Conservation (phyloP, 2,888 invertebrate species). For the Cataglyphis albicans region DNA sequence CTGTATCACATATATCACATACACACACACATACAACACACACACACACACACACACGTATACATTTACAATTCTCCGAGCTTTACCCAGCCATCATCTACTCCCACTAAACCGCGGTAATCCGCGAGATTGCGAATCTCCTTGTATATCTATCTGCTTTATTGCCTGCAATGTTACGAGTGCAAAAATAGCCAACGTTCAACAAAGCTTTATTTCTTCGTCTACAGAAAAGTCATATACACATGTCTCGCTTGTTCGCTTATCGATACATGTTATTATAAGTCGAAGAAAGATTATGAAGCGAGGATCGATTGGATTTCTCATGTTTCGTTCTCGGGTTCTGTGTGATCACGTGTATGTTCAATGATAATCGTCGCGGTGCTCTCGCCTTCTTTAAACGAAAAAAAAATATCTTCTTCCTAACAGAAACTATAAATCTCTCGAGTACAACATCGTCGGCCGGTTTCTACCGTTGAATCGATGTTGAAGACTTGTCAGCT, state of each 20-base stretch:
- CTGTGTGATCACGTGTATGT: conserved; percentile 55
- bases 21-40: not conserved
- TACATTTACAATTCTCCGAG: conserved; percentile 16
- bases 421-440: conserved; percentile 65
- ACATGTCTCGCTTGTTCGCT: conserved; percentile 67
- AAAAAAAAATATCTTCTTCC: conserved; percentile 65
- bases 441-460: conserved; percentile 31
- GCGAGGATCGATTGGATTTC: conserved; percentile 16
- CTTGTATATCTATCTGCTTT: conserved; percentile 34
- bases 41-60: not conserved
- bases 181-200: conserved; percentile 13
- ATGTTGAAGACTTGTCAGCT: conserved; percentile 57
- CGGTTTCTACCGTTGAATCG: conserved; percentile 46
- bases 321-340: conserved; percentile 51
- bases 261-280: conserved; percentile 57
- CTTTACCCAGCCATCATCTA: conserved; percentile 14
- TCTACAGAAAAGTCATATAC: conserved; percentile 47
- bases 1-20: not conserved
- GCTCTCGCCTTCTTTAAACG: conserved; percentile 46
- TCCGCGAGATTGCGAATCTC: conserved; percentile 23
- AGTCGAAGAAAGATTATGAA: conserved; percentile 18
- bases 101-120: conserved; percentile 8
- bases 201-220: conserved; percentile 29
- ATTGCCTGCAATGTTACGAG: conserved; percentile 20
- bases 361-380: conserved; percentile 44